phyloP scores from a whole-genome alignment of 2,888 invertebrate genomes.

The Drosophila putrida region DNA sequence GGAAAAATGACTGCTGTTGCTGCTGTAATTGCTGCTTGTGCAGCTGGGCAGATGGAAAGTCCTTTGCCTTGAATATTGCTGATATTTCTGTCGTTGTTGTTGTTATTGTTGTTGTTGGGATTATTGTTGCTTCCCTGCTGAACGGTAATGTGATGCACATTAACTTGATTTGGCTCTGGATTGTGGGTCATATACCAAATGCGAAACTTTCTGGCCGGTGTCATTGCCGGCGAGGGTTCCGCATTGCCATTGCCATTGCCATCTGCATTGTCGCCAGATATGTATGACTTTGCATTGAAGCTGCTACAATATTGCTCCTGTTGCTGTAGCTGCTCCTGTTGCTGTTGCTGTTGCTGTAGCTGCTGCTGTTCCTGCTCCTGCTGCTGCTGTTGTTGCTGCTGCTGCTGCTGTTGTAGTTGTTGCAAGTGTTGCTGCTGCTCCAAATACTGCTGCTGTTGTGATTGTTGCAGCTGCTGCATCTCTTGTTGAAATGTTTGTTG shows the following conservation, averaged over 20 bases:
- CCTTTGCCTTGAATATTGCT: background rate
- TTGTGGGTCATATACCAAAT: slow-evolving; percentile 32
- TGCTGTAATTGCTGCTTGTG: too few relatives aligned
- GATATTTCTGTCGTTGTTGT: too few relatives aligned
- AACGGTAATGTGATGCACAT: slow-evolving; percentile 6
- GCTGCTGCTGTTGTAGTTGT: background rate
- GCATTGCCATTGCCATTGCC: slow-evolving; percentile 7
- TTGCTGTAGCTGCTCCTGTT: background rate
- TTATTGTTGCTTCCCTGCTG: slow-evolving; percentile 10
- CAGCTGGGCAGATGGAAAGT: too few relatives aligned
- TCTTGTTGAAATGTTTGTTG: background rate
- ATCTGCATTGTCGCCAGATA: slow-evolving; percentile 5
- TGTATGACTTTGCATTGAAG: slow-evolving; percentile 16
- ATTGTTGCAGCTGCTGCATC: background rate
- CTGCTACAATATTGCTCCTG: background rate
- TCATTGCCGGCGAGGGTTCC: background rate
- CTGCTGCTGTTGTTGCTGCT: background rate
- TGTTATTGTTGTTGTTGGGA: background rate
- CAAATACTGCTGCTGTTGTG: background rate
- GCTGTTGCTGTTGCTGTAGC: background rate
- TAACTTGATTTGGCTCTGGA: slow-evolving; percentile 12
- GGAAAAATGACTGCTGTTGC: background rate
- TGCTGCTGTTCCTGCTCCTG: background rate
- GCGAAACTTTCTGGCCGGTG: slow-evolving; percentile 8
- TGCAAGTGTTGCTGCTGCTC: background rate